phyloP scores from a whole-genome alignment of 64 coral and sea anemone species.

The Actinia tenebrosa region DNA sequence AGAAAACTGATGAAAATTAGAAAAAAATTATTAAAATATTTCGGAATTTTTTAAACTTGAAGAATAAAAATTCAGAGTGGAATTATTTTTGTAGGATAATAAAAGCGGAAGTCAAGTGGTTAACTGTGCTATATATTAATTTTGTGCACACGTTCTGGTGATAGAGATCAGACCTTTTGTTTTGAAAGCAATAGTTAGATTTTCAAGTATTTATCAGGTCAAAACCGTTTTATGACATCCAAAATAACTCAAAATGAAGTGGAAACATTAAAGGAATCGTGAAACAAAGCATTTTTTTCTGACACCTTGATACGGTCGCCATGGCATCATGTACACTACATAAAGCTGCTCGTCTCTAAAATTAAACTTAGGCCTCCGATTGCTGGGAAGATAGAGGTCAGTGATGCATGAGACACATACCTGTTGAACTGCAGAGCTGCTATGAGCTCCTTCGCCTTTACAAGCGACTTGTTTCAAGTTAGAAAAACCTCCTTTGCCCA shows the following conservation, averaged over 20 bases:
- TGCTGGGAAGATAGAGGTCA: neutral
- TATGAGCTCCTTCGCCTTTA: conserved; percentile 90
- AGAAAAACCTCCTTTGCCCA: conserved; percentile 62
- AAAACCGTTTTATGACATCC: neutral
- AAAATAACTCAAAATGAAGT: neutral
- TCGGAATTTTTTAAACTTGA: neutral
- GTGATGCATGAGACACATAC: neutral
- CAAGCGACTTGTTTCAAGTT: conserved; percentile 75
- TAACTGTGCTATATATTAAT: no score
- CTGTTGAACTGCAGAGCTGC: conserved; percentile 80
- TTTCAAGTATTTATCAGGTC: neutral
- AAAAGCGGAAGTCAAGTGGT: neutral
- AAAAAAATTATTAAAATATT: neutral
- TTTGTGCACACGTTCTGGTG: no score
- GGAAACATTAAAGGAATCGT: neutral
- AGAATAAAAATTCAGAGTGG: neutral
- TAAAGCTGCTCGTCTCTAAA: neutral
- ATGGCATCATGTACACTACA: neutral
- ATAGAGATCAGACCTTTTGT: neutral
- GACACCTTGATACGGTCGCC: neutral
- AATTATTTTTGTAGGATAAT: neutral
- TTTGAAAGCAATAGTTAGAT: neutral
- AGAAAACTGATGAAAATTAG: no score
- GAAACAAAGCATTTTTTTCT: neutral
- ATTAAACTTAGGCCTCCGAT: no score